phyloP scores from a whole-genome alignment of 2,888 invertebrate genomes.

The Dendrolimus houi region DNA sequence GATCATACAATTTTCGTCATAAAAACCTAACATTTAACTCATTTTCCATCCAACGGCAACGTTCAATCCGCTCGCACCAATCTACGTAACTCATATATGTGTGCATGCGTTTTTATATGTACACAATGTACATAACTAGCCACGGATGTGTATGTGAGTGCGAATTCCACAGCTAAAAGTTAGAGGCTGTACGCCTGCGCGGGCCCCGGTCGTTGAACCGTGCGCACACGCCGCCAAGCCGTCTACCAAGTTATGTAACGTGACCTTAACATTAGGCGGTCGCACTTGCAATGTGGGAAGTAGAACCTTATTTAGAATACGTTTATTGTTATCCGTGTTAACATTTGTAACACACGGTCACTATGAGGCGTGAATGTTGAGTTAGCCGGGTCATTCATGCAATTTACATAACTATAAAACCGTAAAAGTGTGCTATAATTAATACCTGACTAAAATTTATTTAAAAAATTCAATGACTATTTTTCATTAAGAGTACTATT shows the following conservation, averaged over 20 bases:
- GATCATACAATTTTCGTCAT: too few relatives aligned
- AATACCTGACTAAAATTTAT: too few relatives aligned
- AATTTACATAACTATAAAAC: background rate
- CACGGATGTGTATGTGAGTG: constrained; percentile 19
- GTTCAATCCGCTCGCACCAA: too few relatives aligned
- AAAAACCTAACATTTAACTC: too few relatives aligned
- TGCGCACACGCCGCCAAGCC: constrained; percentile 65
- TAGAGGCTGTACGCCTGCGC: constrained; percentile 56
- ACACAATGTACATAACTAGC: too few relatives aligned
- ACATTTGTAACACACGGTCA: constrained; percentile 7
- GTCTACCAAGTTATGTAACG: constrained; percentile 66
- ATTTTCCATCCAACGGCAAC: too few relatives aligned
- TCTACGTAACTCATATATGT: too few relatives aligned
- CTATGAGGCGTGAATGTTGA: background rate
- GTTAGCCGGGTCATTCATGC: background rate
- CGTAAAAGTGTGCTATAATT: too few relatives aligned
- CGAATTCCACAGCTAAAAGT: constrained; percentile 51
- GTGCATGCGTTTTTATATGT: too few relatives aligned
- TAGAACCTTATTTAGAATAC: background rate
- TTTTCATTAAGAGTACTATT: too few relatives aligned
- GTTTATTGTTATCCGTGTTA: constrained; percentile 8
- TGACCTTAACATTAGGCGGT: constrained; percentile 61
- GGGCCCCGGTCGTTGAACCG: constrained; percentile 61
- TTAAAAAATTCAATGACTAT: too few relatives aligned
- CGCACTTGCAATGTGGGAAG: constrained; percentile 6